Evolutionary conservation across 1,140 invertebrate genomes (phyloP), one percentile per base, ranked within the genome.

Genomic region (Arion vulgaris): DNA sequence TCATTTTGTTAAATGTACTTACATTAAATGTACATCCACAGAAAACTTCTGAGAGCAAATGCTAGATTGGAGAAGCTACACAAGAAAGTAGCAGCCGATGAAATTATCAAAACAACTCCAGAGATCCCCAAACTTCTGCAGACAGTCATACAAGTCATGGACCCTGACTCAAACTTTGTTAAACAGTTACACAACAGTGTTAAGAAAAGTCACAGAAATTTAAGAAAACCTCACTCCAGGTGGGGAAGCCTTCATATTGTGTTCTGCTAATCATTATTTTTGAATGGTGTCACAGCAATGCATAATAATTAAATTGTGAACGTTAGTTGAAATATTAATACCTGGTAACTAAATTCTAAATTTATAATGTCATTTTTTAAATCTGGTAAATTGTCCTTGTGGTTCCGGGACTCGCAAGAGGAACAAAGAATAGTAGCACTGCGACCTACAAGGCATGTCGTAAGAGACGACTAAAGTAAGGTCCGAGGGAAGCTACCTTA

Each of bases 41-140:
- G 91, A 80, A 90, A 90, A 82, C 85, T 91, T 15, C 76, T 91
- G 49, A 85, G 84, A 49, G 88, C 90, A 66, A 91, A 91, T 84
- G 89, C 89, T 23, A 87, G 86, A 57, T 72, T 89, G 34, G 86
- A 86, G 49, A 86, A 84, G 62, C 88, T 88, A 74, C 82, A 78
- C 26, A 85, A 82, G 34, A 86, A 87, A 69, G 82, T 87, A 7
- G 85, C 86, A 32, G 84, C 85, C 1, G 88, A 89, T 76, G 87
- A 90, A 57, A 90, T 92, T 66, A 91, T 92, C 69, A 87, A 87
- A 51, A 86, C 86, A 34, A 80, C 86, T 15, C 81, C 77, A 32
- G 86, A 86, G 77, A 91, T 90, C 19, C 90, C 90, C n/a, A 90
- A 88, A 85, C 45, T 91, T 69, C 79, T 91, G 19, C 86, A 88